Evolutionary conservation across 1,140 invertebrate genomes (phyloP).

Genomic region (Rhyacophila brunnea): DNA sequence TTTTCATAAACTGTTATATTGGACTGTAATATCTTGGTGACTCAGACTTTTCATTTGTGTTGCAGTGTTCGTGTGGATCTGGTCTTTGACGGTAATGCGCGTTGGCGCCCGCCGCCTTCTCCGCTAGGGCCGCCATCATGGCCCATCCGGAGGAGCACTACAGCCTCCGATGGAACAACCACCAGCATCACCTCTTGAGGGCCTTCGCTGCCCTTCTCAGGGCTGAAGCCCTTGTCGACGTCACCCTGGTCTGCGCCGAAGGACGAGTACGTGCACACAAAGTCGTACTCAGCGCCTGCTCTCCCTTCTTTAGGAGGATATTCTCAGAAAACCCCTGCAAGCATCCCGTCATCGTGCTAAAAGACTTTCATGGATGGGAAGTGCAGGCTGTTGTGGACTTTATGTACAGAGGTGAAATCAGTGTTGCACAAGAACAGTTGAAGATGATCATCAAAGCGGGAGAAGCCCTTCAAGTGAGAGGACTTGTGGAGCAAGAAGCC

Average conservation of each 20-base stretch:
- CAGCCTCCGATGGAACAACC: constrained; percentile 89
- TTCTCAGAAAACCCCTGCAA: constrained; percentile 91
- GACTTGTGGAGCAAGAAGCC: constrained; percentile 66
- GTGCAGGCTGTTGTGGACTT: constrained; percentile 87
- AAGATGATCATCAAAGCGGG: constrained; percentile 80
- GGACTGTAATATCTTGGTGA: no score
- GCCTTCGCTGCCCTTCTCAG: constrained; percentile 83
- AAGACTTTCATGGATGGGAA: constrained; percentile 83
- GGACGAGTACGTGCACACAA: constrained; percentile 82
- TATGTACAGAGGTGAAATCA: constrained; percentile 90
- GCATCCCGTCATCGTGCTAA: constrained; percentile 87
- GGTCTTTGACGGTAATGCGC: background rate
- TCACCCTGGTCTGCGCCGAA: constrained; percentile 84
- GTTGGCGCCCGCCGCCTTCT: constrained; percentile 25
- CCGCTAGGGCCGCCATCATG: constrained; percentile 40
- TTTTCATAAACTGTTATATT: no score
- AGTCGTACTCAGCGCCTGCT: constrained; percentile 86
- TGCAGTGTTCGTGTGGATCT: constrained; percentile 8
- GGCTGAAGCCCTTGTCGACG: constrained; percentile 82
- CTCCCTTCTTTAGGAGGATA: constrained; percentile 84
- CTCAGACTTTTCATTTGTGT: background rate
- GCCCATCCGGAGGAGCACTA: constrained; percentile 70
- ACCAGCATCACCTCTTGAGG: constrained; percentile 80
- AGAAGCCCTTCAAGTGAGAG: constrained; percentile 79
- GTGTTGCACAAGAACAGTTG: constrained; percentile 79